Conservation (phyloP, 2,113 vertebrate species). For the Mustela nigripes region DNA sequence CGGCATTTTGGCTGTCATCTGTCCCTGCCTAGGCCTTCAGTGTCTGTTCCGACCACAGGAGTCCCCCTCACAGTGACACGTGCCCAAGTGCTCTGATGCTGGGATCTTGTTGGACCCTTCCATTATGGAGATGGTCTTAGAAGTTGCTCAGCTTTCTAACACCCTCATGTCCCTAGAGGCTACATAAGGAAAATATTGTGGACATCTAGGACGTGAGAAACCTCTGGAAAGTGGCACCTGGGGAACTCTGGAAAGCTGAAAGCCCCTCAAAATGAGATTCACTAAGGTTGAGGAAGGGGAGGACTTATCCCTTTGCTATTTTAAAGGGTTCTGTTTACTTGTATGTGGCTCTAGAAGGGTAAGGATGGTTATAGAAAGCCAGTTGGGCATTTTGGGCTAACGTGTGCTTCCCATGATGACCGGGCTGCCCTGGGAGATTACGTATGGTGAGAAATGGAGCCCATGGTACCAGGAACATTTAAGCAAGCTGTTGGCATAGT, state of each 20-base stretch:
- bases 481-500: neutral
- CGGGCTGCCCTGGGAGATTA: neutral
- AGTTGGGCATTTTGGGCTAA: neutral
- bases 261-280: neutral
- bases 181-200: neutral
- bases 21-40: neutral
- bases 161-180: neutral
- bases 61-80: neutral
- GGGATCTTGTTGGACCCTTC: neutral
- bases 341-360: neutral
- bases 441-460: neutral
- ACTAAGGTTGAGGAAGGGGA: neutral
- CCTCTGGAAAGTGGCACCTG: neutral
- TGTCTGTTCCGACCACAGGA: neutral
- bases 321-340: neutral
- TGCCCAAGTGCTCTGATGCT: neutral
- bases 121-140: neutral
- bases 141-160: neutral
- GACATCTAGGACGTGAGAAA: neutral
- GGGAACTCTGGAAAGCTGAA: neutral
- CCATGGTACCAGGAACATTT: rapidly evolving
- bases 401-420: rapidly evolving
- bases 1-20: rapidly evolving
- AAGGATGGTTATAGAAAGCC: neutral
- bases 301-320: neutral